Evolutionary conservation across 2,113 vertebrate species (phyloP).

Genomic region (Pelodiscus sinensis): DNA sequence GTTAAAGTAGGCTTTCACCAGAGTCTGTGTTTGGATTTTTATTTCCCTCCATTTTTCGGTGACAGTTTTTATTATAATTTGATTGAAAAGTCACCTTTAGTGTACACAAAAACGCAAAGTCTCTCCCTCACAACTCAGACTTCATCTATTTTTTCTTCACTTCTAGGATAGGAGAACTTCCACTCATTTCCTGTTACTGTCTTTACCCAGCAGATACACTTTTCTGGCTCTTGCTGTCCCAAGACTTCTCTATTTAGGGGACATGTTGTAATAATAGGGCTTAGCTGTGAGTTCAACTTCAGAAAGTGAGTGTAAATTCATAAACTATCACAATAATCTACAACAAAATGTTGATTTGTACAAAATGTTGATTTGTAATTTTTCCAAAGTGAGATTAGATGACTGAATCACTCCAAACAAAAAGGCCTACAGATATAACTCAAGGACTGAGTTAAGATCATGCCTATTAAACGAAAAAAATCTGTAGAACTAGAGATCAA

Average conservation of each 20-base stretch:
- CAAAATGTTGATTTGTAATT: no score
- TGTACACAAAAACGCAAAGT: neutral
- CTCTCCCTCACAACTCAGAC: neutral
- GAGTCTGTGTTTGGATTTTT: neutral
- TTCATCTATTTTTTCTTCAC: no score
- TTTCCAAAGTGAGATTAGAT: neutral
- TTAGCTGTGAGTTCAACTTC: neutral
- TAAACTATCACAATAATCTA: neutral
- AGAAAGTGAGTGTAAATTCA: neutral
- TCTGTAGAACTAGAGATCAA: neutral
- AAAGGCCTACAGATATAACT: neutral
- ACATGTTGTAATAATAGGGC: neutral
- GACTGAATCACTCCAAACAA: neutral
- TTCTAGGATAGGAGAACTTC: no score
- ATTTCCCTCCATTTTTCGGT: neutral
- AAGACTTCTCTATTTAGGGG: neutral
- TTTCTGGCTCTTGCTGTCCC: neutral
- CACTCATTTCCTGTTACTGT: no score
- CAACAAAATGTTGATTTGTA: neutral
- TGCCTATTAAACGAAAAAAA: neutral
- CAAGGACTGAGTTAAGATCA: neutral
- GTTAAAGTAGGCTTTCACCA: neutral
- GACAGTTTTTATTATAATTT: neutral
- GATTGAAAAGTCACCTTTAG: neutral
- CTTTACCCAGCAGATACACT: no score